Evolutionary conservation across 2,797 vertebrate genomes (phyloP), one percentile per base, ranked within the genome.

Genomic region (Apogon talboti): DNA sequence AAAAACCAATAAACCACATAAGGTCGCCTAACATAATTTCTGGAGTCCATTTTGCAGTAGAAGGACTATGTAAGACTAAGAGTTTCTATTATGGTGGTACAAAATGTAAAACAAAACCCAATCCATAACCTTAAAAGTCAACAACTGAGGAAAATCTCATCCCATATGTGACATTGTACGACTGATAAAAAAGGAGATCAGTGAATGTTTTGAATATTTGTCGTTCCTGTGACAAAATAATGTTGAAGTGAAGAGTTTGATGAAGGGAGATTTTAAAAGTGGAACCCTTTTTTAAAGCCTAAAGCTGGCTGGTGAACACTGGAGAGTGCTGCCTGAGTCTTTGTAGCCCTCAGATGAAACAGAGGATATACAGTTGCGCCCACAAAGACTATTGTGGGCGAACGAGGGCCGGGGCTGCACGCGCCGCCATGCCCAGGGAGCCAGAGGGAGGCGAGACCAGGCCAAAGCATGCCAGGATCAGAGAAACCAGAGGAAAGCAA

Each of bases 391-490:
- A 66, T 74, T 77, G 80, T 76, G 61, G 83, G 83, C 68, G 67
- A 80, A 60, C 21, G 49, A 75, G 77, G 83, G 70, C 75, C 38
- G 35, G 54, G 72, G 65, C 81, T 83, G 87, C 88, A 89, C 79
- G 76, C 49, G 82, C 83, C 74, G 73, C 67, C 83, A 79, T 78
- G 84, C 83, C 89, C 88, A 71, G 82, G 70, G 85, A 87, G 81
- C 81, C 77, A 76, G 84, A 78, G 87, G 82, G 86, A 86, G 81
- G 83, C 65, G 71, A 89, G 85, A 76, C 79, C 79, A 59, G 86
- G 87, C 87, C 87, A 87, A 87, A 79, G 83, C 82, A 79, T 62
- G 85, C 56, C 73, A 83, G 82, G 85, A 89, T 88, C 83, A 90
- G 86, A 91, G 84, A 67, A 86, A 83, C 61, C 74, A 76, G 81